A percentile compares a stretch with the other conserved stretches of the same genome.
Conservation (phyloP, 23 tunicate species). For the Phallusia fumigata region DNA sequence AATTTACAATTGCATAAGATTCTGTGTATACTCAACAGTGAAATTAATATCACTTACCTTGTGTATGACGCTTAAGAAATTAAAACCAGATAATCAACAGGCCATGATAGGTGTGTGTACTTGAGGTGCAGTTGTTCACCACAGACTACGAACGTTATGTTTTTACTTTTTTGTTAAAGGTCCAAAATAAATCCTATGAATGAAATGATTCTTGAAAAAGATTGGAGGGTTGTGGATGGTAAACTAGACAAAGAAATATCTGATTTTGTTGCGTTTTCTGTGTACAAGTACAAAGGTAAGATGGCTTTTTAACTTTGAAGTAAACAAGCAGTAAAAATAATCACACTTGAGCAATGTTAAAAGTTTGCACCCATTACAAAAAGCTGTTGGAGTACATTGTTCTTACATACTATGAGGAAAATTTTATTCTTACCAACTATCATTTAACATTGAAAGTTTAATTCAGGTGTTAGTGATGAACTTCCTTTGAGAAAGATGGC, state of each 20-base stretch:
- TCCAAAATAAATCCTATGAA: conserved; percentile 82
- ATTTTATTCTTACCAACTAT: neutral
- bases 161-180: conserved; percentile 25
- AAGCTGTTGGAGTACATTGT: too few species aligned
- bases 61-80: too few species aligned
- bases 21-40: too few species aligned
- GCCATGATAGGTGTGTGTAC: neutral
- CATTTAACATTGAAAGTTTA: neutral
- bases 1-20: neutral
- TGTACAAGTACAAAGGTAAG: conserved; percentile 76
- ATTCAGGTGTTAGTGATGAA: conserved; percentile 70
- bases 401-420: neutral
- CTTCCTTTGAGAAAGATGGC: conserved; percentile 51
- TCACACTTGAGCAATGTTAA: too few species aligned
- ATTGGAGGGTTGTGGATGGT: conserved; percentile 64
- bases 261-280: conserved; percentile 42
- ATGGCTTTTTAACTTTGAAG: neutral
- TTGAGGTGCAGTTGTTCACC: neutral
- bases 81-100: too few species aligned
- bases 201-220: conserved; percentile 53
- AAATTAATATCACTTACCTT: too few species aligned
- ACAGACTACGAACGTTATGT: too few species aligned
- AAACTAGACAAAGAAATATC: conserved; percentile 77
- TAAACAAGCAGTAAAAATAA: too few species aligned
- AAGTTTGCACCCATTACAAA: too few species aligned